phyloP scores from a whole-genome alignment of 1,140 invertebrate species.

The Streblospio benedicti region DNA sequence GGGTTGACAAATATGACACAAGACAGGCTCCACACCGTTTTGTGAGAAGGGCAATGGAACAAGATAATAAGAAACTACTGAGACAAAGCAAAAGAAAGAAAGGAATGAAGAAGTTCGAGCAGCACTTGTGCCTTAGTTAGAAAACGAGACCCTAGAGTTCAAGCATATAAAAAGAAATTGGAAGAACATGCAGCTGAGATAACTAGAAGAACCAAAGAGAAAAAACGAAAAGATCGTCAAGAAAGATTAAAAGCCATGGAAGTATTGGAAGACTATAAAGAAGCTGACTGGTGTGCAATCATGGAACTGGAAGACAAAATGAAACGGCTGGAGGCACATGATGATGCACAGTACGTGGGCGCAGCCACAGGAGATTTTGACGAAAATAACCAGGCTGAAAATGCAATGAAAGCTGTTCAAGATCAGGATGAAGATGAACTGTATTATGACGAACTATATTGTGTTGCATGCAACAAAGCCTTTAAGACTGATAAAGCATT shows the following conservation, averaged over 20 bases:
- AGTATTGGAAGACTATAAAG: conserved; percentile 40
- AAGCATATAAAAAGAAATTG: conserved; percentile 52
- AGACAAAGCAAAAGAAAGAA: conserved; percentile 77
- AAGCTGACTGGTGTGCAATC: conserved; percentile 41
- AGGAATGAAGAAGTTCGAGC: conserved; percentile 86
- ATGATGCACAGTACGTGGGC: conserved; percentile 30
- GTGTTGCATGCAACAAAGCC: conserved; percentile 83
- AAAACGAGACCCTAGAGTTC: conserved; percentile 82
- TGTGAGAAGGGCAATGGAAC: conserved; percentile 72
- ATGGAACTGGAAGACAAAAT: conserved; percentile 37
- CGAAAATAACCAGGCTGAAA: too few species aligned
- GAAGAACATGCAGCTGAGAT: conserved; percentile 41
- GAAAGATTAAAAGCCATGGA: too few species aligned
- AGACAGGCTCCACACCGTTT: conserved; percentile 70
- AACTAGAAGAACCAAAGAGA: conserved; percentile 33
- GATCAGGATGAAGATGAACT: conserved; percentile 59
- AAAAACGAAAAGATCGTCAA: conserved; percentile 33
- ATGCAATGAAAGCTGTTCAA: conserved; percentile 42
- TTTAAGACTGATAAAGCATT: conserved; percentile 82
- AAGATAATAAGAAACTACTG: conserved; percentile 93
- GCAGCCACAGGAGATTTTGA: neutral
- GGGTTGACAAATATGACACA: conserved; percentile 87
- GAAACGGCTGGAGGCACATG: conserved; percentile 33
- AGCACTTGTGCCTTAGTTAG: conserved; percentile 80
- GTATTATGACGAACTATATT: conserved; percentile 61